Base-by-base conservation (phyloP, 2,113 vertebrate genomes). In the Myrmecobius fasciatus region DNA sequence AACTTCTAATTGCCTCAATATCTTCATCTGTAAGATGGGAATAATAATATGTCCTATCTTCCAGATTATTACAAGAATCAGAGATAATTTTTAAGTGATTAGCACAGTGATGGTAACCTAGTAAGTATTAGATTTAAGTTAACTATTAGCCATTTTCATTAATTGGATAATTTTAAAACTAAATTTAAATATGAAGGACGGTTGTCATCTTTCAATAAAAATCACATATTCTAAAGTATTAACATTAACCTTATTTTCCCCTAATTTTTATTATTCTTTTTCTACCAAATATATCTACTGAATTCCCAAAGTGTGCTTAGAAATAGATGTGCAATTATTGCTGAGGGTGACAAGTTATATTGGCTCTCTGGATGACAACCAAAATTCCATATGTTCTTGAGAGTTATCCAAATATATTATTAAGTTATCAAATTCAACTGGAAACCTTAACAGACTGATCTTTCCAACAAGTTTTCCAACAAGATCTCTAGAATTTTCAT, bases 291-390 rank as follows among this genome's bases (percentile, higher is more conserved):
- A 6, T 67, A 90, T 91, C 52, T 96, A 92, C 56, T 95, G 89
- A 91, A 95, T 95, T 93, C 52, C 89, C 89, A 93, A 8, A 54
- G 12, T 67, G 0, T 89, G 0, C 14, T 95, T 94, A 91, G 28
- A 95, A 92, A 93, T 94, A 94, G 56, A 90, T 91, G 54, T 89
- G n/a, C 48, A 75, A 95, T 94, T 94, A 91, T 75, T 92, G 5
- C 48, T 95, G 53, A 89, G 31, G 48, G 8, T 89, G 28, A 91
- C 51, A 93, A 53, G 20, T 94, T 96, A 92, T 28, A 49, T 48
- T 75, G 24, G 89, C 52, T 8, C 49, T 92, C 49, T 95, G 54
- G 12, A 17, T 90, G 49, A 91, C 25, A 93, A 49, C 36, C 53
- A 75, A 94, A 95, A 91, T 92, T 94, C 8, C 49, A 54, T 11